phyloP scores from a whole-genome alignment of 1,140 invertebrate species.

The Papilio machaon region DNA sequence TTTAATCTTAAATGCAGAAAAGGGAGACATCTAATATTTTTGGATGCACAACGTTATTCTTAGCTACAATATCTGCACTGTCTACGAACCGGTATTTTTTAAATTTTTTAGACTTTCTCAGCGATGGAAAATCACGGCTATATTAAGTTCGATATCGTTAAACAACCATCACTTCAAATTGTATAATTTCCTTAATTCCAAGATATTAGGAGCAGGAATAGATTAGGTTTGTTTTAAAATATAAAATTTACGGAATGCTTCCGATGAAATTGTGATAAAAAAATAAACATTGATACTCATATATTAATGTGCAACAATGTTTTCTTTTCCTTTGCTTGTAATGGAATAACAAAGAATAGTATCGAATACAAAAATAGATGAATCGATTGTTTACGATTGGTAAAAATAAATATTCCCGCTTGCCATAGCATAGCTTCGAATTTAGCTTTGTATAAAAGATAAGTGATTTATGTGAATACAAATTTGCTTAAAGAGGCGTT shows the following conservation, averaged over 20 bases:
- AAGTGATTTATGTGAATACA: constrained; percentile 36
- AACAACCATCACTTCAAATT: background rate
- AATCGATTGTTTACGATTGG: constrained; percentile 36
- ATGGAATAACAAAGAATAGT: constrained; percentile 50
- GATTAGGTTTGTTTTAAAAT: constrained; percentile 58
- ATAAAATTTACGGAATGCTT: constrained; percentile 56
- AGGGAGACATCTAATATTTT: too few species aligned
- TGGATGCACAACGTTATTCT: background rate
- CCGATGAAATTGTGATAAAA: constrained; percentile 53
- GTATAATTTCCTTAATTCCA: background rate
- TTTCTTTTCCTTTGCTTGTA: constrained; percentile 47
- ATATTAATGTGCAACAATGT: constrained; percentile 42
- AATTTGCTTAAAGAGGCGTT: constrained; percentile 40
- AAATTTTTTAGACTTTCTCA: background rate
- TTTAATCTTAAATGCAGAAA: too few species aligned
- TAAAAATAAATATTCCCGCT: constrained; percentile 39
- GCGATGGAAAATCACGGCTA: background rate
- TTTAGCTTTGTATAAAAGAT: constrained; percentile 39
- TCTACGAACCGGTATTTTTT: background rate
- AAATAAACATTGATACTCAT: constrained; percentile 54
- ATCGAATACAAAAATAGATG: constrained; percentile 37
- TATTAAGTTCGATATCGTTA: background rate
- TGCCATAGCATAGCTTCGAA: constrained; percentile 34
- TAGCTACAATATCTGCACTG: background rate
- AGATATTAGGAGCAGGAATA: constrained; percentile 46